phyloP scores from a whole-genome alignment of 2,113 vertebrate genomes.

The Empidonax traillii region DNA sequence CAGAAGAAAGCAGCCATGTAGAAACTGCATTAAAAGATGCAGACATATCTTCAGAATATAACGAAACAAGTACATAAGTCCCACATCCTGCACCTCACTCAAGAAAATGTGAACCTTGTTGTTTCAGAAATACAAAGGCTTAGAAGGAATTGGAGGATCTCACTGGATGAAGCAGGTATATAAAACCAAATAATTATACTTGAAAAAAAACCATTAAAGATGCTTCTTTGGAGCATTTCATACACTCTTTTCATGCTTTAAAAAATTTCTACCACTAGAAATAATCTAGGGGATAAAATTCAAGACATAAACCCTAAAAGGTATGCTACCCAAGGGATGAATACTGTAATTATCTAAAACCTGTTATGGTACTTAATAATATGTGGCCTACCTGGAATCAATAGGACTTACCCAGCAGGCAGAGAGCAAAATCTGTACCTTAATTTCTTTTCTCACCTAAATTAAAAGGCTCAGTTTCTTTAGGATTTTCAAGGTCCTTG shows the following conservation, averaged over 20 bases:
- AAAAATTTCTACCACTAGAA: not conserved
- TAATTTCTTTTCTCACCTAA: conserved; percentile 31
- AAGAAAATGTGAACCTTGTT: not conserved
- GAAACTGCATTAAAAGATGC: not conserved
- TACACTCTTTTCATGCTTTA: not conserved
- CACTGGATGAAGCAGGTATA: not conserved
- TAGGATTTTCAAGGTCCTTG: conserved; percentile 2
- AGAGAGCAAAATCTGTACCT: not conserved
- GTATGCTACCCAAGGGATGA: not conserved
- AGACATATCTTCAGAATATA: not conserved
- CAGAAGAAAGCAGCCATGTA: conserved; percentile 30
- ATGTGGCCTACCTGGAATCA: conserved; percentile 20
- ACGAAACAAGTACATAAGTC: not conserved
- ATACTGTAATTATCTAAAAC: conserved; percentile 28
- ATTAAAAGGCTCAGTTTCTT: conserved; percentile 9
- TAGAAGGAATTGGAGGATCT: not conserved
- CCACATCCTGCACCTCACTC: not conserved
- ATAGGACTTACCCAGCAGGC: conserved; percentile 16
- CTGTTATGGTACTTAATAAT: conserved; percentile 10
- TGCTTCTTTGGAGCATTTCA: not conserved
- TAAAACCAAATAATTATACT: not conserved
- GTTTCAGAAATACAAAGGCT: not conserved
- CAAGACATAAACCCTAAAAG: not conserved
- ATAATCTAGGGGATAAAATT: conserved; percentile 7
- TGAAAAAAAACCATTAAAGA: not conserved